Conservation (phyloP, 2,797 vertebrate genomes). For the Hippoglossus hippoglossus region DNA sequence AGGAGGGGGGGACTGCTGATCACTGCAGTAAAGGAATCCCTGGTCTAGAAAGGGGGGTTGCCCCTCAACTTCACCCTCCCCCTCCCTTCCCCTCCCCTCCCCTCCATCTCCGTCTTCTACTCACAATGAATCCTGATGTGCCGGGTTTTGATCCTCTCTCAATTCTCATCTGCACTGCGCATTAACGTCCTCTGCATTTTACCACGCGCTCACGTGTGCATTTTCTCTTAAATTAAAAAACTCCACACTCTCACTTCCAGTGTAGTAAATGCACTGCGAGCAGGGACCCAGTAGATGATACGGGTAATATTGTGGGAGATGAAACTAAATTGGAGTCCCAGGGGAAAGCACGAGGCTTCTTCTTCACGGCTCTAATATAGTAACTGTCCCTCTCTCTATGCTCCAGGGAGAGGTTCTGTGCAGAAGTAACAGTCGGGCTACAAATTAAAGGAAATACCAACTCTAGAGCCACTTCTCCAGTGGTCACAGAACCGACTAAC, state of each 20-base stretch:
- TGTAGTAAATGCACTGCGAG: conserved; percentile 1
- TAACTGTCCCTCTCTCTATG: no score
- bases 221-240: conserved; percentile 9
- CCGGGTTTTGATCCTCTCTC: conserved; percentile 69
- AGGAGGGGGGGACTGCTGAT: conserved; percentile 73
- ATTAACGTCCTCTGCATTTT: conserved; percentile 60
- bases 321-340: conserved; percentile 10
- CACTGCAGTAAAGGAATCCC: conserved; percentile 88
- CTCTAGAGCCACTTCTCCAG: no score
- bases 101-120: conserved; percentile 34
- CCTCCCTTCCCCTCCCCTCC: conserved; percentile 34
- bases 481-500: no score
- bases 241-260: neutral
- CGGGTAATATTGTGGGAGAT: conserved; percentile 12
- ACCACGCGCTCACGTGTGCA: conserved; percentile 9
- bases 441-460: neutral
- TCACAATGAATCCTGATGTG: conserved; percentile 67
- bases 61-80: conserved; percentile 69
- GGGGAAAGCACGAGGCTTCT: neutral
- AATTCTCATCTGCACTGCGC: conserved; percentile 78
- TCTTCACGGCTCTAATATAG: conserved; percentile 10
- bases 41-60: conserved; percentile 82
- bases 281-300: neutral
- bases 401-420: no score
- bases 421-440: neutral